phyloP scores from a whole-genome alignment of 2,113 vertebrate species.

The Trematomus loennbergii region DNA sequence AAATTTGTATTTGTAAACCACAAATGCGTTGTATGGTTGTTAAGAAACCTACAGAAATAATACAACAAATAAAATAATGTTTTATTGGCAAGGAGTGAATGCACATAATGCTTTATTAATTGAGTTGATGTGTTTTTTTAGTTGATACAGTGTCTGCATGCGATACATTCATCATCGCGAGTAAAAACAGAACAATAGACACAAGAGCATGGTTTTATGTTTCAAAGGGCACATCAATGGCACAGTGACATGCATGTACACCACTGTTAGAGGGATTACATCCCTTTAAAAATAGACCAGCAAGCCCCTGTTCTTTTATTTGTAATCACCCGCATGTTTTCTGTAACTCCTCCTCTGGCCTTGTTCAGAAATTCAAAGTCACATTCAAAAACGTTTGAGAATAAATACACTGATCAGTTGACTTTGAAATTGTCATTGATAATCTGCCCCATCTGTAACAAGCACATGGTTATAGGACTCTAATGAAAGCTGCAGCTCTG shows the following conservation, averaged over 20 bases:
- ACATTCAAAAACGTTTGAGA: conserved; percentile 17
- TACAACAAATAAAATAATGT: conserved; percentile 27
- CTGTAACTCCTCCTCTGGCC: conserved; percentile 7
- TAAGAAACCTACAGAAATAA: conserved; percentile 22
- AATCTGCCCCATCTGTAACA: conserved; percentile 1
- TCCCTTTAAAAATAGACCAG: background rate
- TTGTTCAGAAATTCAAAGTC: conserved; percentile 18
- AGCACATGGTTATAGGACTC: conserved; percentile 5
- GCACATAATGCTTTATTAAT: conserved; percentile 32
- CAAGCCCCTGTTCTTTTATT: background rate
- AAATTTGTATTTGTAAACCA: conserved; percentile 17
- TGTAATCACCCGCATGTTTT: conserved; percentile 25
- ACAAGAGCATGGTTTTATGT: conserved; percentile 17
- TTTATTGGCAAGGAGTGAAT: conserved; percentile 53
- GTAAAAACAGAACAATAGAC: conserved; percentile 22
- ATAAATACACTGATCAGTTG: conserved; percentile 1
- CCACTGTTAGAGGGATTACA: conserved; percentile 6
- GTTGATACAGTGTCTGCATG: background rate
- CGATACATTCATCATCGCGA: conserved; percentile 3
- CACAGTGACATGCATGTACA: background rate
- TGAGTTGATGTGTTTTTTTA: conserved; percentile 28
- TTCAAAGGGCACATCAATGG: background rate
- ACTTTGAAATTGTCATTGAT: conserved; percentile 2
- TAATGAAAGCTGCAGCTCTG: conserved; percentile 4
- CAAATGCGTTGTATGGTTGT: background rate